phyloP scores from a whole-genome alignment of 2,888 invertebrate genomes.

The Campoplex capitator region DNA sequence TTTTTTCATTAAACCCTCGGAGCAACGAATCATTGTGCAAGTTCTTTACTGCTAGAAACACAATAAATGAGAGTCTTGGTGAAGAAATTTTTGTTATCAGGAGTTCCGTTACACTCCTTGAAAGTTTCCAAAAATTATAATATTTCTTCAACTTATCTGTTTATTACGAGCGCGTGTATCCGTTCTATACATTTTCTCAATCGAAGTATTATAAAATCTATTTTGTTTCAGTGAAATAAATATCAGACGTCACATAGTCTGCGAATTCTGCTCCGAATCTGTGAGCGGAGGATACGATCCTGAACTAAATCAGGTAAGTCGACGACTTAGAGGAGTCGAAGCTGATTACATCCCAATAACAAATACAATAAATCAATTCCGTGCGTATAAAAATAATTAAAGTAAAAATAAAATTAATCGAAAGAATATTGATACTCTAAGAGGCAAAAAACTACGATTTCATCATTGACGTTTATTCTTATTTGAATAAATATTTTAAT shows the following conservation, averaged over 20 bases:
- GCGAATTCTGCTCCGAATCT: slow-evolving; percentile 93
- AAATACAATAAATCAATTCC: neutral
- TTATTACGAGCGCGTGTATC: no score
- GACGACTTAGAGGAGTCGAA: no score
- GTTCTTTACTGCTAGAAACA: no score
- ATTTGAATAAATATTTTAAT: neutral
- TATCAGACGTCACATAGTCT: slow-evolving; percentile 94
- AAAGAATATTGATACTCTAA: no score
- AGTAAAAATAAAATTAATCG: neutral
- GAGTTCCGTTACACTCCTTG: no score
- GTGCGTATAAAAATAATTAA: no score
- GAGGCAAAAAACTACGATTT: neutral
- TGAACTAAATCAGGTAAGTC: slow-evolving; percentile 89
- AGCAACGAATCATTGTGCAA: neutral
- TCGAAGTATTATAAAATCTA: slow-evolving; percentile 17
- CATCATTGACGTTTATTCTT: neutral
- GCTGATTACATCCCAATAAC: neutral
- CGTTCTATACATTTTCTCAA: slow-evolving; percentile 35
- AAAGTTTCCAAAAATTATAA: no score
- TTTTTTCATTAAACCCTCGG: slow-evolving; percentile 24
- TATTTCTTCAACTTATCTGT: neutral
- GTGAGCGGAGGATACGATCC: slow-evolving; percentile 97
- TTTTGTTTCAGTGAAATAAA: slow-evolving; percentile 90
- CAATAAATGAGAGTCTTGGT: neutral
- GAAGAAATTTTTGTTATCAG: no score